phyloP scores from a whole-genome alignment of 1,140 invertebrate species.

The Galendromus occidentalis region DNA sequence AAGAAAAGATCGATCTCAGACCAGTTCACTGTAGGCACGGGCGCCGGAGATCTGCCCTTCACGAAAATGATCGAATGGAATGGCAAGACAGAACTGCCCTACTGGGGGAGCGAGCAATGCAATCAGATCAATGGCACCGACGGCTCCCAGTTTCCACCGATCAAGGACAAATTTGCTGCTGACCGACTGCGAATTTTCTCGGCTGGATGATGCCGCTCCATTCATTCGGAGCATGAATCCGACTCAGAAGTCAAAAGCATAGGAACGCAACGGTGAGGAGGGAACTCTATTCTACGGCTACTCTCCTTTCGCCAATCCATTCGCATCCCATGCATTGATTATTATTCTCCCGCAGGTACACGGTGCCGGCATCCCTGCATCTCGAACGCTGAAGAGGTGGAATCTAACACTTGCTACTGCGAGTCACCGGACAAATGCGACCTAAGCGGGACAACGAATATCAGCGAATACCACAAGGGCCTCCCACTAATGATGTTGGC shows the following conservation, averaged over 20 bases:
- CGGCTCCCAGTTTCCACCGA: conserved; percentile 23
- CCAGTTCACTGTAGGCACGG: background rate
- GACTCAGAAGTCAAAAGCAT: conserved; percentile 21
- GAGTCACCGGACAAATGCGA: conserved; percentile 14
- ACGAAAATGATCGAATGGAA: background rate
- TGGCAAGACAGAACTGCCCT: background rate
- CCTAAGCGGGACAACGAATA: conserved; percentile 21
- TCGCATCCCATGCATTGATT: too few relatives aligned
- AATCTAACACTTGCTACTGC: conserved; percentile 10
- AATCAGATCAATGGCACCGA: conserved; percentile 25
- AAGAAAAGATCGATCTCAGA: background rate
- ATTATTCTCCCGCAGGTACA: too few relatives aligned
- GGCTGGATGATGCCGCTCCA: conserved; percentile 23
- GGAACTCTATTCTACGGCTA: too few relatives aligned
- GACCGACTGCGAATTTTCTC: conserved; percentile 22
- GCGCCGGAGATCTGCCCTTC: background rate
- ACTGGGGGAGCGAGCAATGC: conserved; percentile 16
- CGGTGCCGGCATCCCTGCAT: conserved; percentile 21
- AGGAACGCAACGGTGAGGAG: conserved; percentile 12
- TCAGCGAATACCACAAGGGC: conserved; percentile 21
- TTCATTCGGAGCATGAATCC: conserved; percentile 19
- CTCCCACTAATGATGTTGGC: conserved; percentile 23
- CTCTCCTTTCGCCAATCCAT: too few relatives aligned
- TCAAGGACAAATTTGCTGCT: conserved; percentile 20
- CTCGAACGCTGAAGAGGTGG: conserved; percentile 15